A percentile compares a stretch with the other conserved stretches of the same genome.
Evolutionary conservation across 2,888 invertebrate species (phyloP).

Genomic region (Choreutis nemorana): DNA sequence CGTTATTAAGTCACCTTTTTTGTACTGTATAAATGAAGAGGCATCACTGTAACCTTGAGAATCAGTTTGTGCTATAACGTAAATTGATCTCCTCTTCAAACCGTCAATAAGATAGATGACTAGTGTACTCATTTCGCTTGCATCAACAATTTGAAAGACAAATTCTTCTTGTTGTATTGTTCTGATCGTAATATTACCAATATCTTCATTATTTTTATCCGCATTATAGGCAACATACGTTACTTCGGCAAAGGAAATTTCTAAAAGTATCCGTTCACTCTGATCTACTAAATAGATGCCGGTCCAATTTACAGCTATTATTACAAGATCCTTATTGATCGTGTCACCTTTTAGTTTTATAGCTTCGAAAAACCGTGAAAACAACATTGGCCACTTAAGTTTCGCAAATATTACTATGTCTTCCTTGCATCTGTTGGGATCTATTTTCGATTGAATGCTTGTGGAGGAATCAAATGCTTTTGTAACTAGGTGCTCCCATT

Average conservation of each 20-base stretch:
- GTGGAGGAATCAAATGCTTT: slow-evolving; percentile 76
- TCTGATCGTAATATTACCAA: slow-evolving; percentile 76
- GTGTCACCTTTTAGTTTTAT: slow-evolving; percentile 76
- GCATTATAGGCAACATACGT: slow-evolving; percentile 73
- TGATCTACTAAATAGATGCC: slow-evolving; percentile 94
- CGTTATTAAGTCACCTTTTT: slow-evolving; percentile 83
- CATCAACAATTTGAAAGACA: slow-evolving; percentile 88
- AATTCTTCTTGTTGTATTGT: slow-evolving; percentile 91
- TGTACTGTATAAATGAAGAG: slow-evolving; percentile 66
- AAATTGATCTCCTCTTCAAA: slow-evolving; percentile 84
- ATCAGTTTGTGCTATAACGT: slow-evolving; percentile 77
- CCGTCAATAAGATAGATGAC: slow-evolving; percentile 87
- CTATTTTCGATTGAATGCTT: slow-evolving; percentile 72
- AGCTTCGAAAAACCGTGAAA: slow-evolving; percentile 94
- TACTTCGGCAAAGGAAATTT: slow-evolving; percentile 87
- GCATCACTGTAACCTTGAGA: slow-evolving; percentile 63
- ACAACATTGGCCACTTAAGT: slow-evolving; percentile 92
- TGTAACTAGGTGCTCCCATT: slow-evolving; percentile 77
- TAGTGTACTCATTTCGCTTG: slow-evolving; percentile 83
- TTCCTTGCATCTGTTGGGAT: slow-evolving; percentile 79
- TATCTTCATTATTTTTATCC: slow-evolving; percentile 48
- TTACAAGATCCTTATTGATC: slow-evolving; percentile 75
- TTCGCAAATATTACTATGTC: slow-evolving; percentile 92
- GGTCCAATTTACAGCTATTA: slow-evolving; percentile 94
- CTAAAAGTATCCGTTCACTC: slow-evolving; percentile 87